Evolutionary conservation across 2,797 vertebrate species (phyloP).

Genomic region (Anas georgica): DNA sequence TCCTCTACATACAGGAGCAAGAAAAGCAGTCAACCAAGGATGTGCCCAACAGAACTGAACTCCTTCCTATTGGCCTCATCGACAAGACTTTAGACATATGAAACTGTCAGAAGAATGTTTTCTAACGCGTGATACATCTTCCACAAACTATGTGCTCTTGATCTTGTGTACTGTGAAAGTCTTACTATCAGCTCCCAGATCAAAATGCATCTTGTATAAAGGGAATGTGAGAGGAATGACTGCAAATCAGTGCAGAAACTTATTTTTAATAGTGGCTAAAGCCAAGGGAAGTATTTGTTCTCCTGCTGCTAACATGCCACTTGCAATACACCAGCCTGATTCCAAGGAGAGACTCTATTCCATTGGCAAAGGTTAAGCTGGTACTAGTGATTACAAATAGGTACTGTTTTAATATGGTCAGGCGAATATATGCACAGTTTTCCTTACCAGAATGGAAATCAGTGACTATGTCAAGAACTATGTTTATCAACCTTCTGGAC

Average conservation of each 20-base stretch:
- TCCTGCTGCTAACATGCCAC: background rate
- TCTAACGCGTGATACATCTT: background rate
- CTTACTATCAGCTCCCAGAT: background rate
- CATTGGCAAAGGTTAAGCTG: background rate
- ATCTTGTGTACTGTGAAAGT: background rate
- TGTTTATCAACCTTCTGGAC: background rate
- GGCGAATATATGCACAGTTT: background rate
- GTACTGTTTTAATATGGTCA: background rate
- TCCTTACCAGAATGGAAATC: background rate
- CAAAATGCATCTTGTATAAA: background rate
- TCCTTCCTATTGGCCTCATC: background rate
- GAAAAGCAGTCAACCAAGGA: background rate
- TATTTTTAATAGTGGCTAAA: background rate
- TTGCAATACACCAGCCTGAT: background rate
- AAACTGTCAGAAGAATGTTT: background rate
- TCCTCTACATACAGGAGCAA: background rate
- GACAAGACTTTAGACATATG: background rate
- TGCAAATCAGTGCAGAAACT: background rate
- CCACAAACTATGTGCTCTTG: background rate
- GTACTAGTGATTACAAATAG: background rate
- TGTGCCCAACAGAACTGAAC: background rate
- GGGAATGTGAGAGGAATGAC: background rate
- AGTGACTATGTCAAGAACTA: background rate
- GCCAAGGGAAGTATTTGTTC: background rate
- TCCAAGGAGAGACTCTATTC: background rate